phyloP scores from a whole-genome alignment of 2,797 vertebrate species.

The Enteromius anoplus region DNA sequence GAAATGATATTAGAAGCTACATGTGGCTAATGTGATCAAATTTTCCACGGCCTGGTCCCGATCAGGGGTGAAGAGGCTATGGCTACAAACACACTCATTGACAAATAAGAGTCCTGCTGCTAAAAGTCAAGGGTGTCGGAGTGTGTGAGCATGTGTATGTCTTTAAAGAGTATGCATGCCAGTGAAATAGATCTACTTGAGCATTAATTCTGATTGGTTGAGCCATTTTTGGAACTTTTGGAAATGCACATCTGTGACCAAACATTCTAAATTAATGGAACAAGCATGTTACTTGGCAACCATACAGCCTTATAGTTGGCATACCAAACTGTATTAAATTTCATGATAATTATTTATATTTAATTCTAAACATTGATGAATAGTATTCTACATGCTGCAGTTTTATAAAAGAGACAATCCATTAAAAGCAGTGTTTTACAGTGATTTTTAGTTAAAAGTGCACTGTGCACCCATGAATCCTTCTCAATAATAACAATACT shows the following conservation, averaged over 20 bases:
- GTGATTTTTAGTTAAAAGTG: background rate
- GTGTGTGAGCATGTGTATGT: constrained; percentile 24
- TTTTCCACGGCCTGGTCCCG: constrained; percentile 71
- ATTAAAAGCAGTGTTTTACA: background rate
- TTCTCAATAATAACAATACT: background rate
- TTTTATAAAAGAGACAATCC: background rate
- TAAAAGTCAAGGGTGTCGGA: constrained; percentile 69
- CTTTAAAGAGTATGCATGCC: constrained; percentile 49
- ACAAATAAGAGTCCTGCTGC: constrained; percentile 74
- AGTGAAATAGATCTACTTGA: constrained; percentile 29
- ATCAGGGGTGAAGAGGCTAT: constrained; percentile 70
- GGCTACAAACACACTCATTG: constrained; percentile 70
- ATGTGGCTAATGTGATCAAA: constrained; percentile 74
- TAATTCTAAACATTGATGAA: background rate
- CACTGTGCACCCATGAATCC: background rate
- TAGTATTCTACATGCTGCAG: background rate
- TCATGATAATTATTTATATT: background rate
- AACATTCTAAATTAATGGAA: background rate
- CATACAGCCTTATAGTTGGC: background rate
- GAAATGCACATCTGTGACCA: background rate
- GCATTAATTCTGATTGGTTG: background rate
- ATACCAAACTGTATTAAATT: background rate
- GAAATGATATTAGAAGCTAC: constrained; percentile 73
- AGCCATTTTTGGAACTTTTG: background rate
- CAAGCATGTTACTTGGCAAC: background rate